Conservation (phyloP, 2,113 vertebrate genomes). For the Pelodiscus sinensis region DNA sequence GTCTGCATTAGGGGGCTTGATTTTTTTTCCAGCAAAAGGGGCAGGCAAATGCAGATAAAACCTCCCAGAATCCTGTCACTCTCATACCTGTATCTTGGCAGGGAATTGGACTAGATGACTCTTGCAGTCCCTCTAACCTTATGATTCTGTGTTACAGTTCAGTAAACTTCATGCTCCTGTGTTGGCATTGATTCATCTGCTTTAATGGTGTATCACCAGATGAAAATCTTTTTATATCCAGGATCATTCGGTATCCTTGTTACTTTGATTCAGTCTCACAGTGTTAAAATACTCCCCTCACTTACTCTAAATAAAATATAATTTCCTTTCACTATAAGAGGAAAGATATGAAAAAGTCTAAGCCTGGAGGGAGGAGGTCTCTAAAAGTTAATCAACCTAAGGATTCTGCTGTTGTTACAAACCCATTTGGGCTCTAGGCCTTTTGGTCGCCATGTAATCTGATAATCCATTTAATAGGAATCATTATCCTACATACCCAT, state of each 20-base stretch:
- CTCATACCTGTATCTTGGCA: no score
- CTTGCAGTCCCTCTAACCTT: no score
- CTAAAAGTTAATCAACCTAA: not conserved
- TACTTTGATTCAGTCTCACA: not conserved
- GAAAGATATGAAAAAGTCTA: not conserved
- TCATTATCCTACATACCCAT: not conserved
- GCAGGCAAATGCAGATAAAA: not conserved
- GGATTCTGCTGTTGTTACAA: not conserved
- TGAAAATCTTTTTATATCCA: not conserved
- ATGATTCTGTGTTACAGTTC: not conserved
- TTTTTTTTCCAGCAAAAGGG: not conserved
- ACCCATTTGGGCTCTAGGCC: not conserved
- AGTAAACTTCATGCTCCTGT: not conserved
- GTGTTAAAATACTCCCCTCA: not conserved
- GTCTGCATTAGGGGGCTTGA: not conserved
- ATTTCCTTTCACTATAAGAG: not conserved
- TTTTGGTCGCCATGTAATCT: not conserved
- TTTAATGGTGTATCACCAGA: not conserved
- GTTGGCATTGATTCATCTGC: not conserved
- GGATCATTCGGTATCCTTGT: not conserved
- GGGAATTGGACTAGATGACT: no score
- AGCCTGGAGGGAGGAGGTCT: not conserved
- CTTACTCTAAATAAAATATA: not conserved
- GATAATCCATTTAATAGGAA: slow-evolving; percentile 7
- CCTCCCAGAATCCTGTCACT: not conserved